Evolutionary conservation across 2,797 vertebrate species (phyloP), one percentile per base, ranked within the genome.

Genomic region (Petrocephalus schoutedeni): DNA sequence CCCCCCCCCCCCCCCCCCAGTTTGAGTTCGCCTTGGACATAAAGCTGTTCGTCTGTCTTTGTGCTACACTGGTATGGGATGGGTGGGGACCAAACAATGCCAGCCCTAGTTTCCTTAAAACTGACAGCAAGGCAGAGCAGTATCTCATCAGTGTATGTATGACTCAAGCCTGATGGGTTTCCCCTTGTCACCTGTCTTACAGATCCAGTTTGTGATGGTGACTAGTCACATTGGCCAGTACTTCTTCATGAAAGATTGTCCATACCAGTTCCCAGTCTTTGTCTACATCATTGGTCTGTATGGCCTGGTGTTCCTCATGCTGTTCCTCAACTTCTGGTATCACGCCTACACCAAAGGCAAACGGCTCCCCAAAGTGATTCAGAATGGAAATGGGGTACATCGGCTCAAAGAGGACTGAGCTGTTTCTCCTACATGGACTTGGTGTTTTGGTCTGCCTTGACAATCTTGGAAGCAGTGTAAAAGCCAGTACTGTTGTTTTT

Each of bases 241-340:
- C 92, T 98, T 98, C 93, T 92, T 98, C 92, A 94, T 98, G 91
- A 95, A 96, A 88, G 96, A 99, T 92, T 99, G 98, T 92, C 92
- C 93, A 0, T 99, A 98, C 93, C 95, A 96, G 93, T 98, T 94
- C 90, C 98, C 98, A 51, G 84, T 99, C 92, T 99, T 99, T 86
- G 90, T 98, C 89, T 98, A 98, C 93, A 95, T 99, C 93, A 98
- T 99, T 28, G 94, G 92, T 90, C 87, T 93, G 6, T 99, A 99
- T 0, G 97, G 97, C 58, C 91, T 94, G 88, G 93, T 97, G 91
- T 99, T 99, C 94, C 93, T 99, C 91, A 91, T 97, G 64, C 95
- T 99, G 87, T 99, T 99, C 92, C 95, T 99, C 87, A 97, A 99
- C 93, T 99, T 99, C 94, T 99, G 98, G 97, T 98, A 99, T 94